Base-by-base conservation (phyloP, 2,888 invertebrate species). In the Carpatolechia fugitivella region DNA sequence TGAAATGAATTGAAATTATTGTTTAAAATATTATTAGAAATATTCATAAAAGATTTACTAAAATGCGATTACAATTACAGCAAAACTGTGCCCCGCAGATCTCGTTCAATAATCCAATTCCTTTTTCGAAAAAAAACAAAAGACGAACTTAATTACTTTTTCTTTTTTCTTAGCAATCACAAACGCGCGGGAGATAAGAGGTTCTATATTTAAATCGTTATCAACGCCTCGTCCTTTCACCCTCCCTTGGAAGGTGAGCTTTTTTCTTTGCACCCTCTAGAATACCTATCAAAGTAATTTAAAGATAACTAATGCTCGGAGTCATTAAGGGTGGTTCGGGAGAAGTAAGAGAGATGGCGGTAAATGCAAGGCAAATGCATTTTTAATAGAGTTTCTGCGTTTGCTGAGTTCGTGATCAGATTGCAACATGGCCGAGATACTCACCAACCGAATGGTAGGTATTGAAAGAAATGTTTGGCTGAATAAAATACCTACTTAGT, bases 71-170 rank as follows among this genome's bases (percentile, higher is more conserved):
- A n/a, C n/a, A n/a, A n/a, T n/a, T n/a, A n/a, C n/a, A n/a, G n/a
- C n/a, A n/a, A n/a, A n/a, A n/a, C n/a, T n/a, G n/a, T n/a, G n/a
- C n/a, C n/a, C n/a, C n/a, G n/a, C n/a, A 70, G 61, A 24, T 16
- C 67, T 70, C 69, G 64, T 74, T 74, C 69, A 74, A 73, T 52
- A 83, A 82, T 82, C 81, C 80, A 80, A 85, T 82, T 82, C 80
- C 76, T 80, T 79, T 81, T 79, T 78, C 70, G 59, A 36, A 41
- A 65, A 69, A 67, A 79, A 78, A 82, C 74, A 78, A 80, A 84
- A 83, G 76, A 82, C 70, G 69, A 66, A 66, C 79, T 86, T 88
- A 89, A 89, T 89, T 88, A 88, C 87, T 79, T 88, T 85, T 84
- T 82, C 80, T 80, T 88, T 85, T 84, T 85, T 84, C 83, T 80